Conservation (phyloP, 1,140 invertebrate genomes). For the Cheumatopsyche charites region DNA sequence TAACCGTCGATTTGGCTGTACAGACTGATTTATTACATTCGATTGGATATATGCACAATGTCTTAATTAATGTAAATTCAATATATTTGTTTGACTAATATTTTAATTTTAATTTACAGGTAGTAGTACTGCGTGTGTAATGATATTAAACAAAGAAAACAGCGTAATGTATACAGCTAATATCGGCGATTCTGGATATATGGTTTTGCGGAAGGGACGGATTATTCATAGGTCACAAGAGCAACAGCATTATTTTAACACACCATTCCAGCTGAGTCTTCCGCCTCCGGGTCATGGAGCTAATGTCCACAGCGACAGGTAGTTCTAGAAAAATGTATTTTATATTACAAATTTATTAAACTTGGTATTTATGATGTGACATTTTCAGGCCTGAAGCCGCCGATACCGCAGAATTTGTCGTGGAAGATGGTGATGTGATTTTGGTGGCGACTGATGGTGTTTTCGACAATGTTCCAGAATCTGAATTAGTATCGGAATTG, state of each 20-base stretch:
- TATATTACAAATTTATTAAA: neutral
- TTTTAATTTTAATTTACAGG: conserved; percentile 64
- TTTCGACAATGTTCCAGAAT: conserved; percentile 96
- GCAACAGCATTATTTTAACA: conserved; percentile 98
- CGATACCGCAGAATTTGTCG: conserved; percentile 86
- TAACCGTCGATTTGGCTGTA: too few relatives aligned
- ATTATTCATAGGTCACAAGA: conserved; percentile 92
- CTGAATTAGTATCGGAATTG: conserved; percentile 83
- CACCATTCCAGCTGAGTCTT: conserved; percentile 94
- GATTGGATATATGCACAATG: too few relatives aligned
- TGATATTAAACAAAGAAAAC: conserved; percentile 89
- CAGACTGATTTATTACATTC: too few relatives aligned
- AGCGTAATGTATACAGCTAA: conserved; percentile 93
- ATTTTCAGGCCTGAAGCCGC: conserved; percentile 83
- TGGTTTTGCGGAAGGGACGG: conserved; percentile 85
- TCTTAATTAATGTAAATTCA: too few relatives aligned
- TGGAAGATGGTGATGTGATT: conserved; percentile 95
- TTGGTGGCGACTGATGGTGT: conserved; percentile 96
- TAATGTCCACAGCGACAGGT: conserved; percentile 88
- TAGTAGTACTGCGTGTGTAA: conserved; percentile 96
- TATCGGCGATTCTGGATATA: conserved; percentile 97
- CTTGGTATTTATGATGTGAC: conserved; percentile 22
- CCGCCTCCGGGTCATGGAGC: conserved; percentile 87
- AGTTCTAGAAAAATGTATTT: conserved; percentile 26
- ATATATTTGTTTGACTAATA: neutral